Conservation (phyloP, 2,797 vertebrate species). For the Cuniculus paca region DNA sequence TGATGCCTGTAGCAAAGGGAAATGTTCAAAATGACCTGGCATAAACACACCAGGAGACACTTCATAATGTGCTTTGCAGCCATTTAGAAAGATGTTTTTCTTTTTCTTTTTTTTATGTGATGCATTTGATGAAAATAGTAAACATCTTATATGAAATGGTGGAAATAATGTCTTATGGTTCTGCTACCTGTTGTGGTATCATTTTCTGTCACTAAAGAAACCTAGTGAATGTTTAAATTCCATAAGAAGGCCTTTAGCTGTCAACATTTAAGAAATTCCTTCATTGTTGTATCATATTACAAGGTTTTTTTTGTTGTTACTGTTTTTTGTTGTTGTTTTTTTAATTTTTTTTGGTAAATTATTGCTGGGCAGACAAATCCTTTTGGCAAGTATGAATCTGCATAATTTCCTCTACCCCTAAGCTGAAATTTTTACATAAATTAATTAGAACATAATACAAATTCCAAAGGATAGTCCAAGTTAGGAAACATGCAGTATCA, state of each 20-base stretch:
- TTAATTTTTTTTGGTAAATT: not conserved
- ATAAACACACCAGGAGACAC: not conserved
- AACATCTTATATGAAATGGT: constrained; percentile 20
- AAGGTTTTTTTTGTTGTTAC: not conserved
- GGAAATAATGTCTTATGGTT: not conserved
- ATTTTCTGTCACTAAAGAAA: not conserved
- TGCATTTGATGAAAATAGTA: constrained; percentile 66
- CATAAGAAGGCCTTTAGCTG: not conserved
- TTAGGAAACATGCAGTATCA: not conserved
- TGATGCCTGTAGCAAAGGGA: constrained; percentile 3
- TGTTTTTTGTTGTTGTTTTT: no score
- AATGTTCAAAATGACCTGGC: constrained; percentile 1
- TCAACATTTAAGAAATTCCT: not conserved
- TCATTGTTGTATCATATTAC: not conserved
- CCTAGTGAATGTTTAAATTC: not conserved
- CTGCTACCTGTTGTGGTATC: not conserved
- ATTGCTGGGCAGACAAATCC: not conserved
- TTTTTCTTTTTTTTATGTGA: not conserved
- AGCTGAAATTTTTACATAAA: not conserved
- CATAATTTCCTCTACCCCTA: not conserved
- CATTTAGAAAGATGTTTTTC: constrained; percentile 47
- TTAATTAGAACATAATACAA: not conserved
- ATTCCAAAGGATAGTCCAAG: not conserved
- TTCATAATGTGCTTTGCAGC: not conserved
- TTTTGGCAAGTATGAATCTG: not conserved